phyloP scores from a whole-genome alignment of 2,113 vertebrate genomes.

The Bos indicus region DNA sequence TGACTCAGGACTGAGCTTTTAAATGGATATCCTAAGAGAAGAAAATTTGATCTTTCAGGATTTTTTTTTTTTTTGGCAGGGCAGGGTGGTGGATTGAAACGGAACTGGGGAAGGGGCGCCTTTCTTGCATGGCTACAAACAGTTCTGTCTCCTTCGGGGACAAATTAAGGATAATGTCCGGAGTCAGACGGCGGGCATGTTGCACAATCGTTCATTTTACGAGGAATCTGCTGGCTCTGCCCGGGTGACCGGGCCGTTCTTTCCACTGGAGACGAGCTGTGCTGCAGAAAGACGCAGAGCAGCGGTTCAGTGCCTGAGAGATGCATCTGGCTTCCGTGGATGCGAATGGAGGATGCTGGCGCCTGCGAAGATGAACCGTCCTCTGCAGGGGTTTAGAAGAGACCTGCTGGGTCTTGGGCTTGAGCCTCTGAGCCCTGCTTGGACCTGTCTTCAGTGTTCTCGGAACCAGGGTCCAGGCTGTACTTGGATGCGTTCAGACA shows the following conservation, averaged over 20 bases:
- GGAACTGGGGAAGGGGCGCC: accelerated
- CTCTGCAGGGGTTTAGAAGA: accelerated
- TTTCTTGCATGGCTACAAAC: background rate
- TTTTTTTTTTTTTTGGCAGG: accelerated
- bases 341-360: accelerated
- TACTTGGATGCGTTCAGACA: accelerated
- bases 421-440: background rate
- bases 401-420: accelerated
- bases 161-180: accelerated
- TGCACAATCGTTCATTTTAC: accelerated
- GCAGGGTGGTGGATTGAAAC: background rate
- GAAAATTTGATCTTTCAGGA: background rate
- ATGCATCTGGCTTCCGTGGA: accelerated
- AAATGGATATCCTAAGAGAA: background rate
- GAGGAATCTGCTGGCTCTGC: background rate
- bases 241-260: accelerated
- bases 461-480: accelerated
- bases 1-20: background rate
- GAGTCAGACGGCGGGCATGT: accelerated
- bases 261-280: background rate
- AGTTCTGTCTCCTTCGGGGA: background rate
- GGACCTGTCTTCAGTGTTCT: accelerated
- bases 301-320: accelerated
- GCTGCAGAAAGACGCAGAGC: accelerated
- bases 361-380: accelerated